phyloP scores from a whole-genome alignment of 2,888 invertebrate species.

The Octonoba sinensis region DNA sequence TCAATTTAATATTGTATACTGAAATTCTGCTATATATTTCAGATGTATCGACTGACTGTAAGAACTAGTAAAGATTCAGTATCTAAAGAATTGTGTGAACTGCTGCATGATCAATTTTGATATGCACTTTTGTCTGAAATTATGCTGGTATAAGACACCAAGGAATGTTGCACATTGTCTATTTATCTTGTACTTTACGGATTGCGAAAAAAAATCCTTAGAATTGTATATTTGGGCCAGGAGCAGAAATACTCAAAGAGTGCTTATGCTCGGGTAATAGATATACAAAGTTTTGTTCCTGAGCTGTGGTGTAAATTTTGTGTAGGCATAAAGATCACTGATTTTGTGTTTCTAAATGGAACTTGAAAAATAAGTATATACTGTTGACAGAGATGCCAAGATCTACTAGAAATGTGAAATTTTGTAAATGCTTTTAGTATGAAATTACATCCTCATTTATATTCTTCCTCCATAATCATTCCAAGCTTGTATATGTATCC shows the following conservation, averaged over 20 bases:
- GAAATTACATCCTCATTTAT: background rate
- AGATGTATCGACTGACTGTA: constrained; percentile 99
- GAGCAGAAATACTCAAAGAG: constrained; percentile 47
- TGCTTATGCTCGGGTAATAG: constrained; percentile 33
- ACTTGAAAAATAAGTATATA: constrained; percentile 19
- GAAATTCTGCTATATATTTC: constrained; percentile 69
- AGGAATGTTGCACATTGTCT: constrained; percentile 44
- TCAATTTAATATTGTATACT: no score
- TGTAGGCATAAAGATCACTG: constrained; percentile 51
- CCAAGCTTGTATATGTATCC: constrained; percentile 18
- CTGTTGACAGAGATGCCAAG: constrained; percentile 60
- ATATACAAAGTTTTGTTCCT: constrained; percentile 58
- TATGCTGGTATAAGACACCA: constrained; percentile 23
- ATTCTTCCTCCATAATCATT: constrained; percentile 43
- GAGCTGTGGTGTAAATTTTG: constrained; percentile 54
- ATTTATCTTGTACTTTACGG: constrained; percentile 49
- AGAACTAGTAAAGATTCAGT: constrained; percentile 97
- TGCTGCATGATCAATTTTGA: constrained; percentile 96
- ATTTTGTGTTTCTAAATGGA: constrained; percentile 36
- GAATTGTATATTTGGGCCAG: constrained; percentile 38
- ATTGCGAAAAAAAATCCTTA: constrained; percentile 33
- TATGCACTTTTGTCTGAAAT: background rate
- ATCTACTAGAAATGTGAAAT: constrained; percentile 14
- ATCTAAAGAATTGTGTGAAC: constrained; percentile 91
- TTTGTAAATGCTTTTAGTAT: constrained; percentile 25